Evolutionary conservation across 2,888 invertebrate species (phyloP).

Genomic region (Dermolepida albohirtum): DNA sequence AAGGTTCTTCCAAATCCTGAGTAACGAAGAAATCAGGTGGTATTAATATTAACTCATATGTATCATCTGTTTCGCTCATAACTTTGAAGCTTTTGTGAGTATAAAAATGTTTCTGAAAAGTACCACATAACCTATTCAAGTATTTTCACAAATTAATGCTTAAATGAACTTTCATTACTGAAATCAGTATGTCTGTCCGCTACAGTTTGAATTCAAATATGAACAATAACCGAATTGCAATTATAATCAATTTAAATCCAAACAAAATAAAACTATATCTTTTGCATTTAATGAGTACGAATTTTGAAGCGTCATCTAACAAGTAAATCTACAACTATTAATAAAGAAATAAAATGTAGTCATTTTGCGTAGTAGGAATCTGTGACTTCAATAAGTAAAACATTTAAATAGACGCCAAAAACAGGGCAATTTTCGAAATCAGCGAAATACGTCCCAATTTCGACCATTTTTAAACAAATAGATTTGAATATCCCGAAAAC

Average conservation of each 20-base stretch:
- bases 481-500: too few relatives aligned
- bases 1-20: conserved; percentile 67
- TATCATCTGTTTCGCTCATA: conserved; percentile 84
- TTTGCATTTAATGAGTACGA: neutral
- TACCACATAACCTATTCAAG: conserved; percentile 24
- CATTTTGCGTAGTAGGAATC: too few relatives aligned
- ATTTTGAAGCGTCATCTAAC: too few relatives aligned
- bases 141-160: conserved; percentile 2
- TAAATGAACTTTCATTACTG: neutral
- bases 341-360: too few relatives aligned
- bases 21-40: conserved; percentile 82
- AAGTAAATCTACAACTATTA: too few relatives aligned
- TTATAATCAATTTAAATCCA: too few relatives aligned
- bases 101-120: neutral
- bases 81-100: conserved; percentile 49
- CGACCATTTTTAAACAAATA: too few relatives aligned
- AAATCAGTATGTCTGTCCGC: conserved; percentile 8
- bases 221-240: too few relatives aligned
- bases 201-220: conserved; percentile 24
- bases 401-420: too few relatives aligned
- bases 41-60: conserved; percentile 82
- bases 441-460: too few relatives aligned
- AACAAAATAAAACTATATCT: neutral
- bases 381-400: too few relatives aligned
- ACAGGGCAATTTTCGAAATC: too few relatives aligned